Percentiles rank a stretch among this genome's conserved stretches.
These are phyloP conservation scores for Tetramorium bicarinatum DNA, from an alignment of 2,888 invertebrate species.

Conservation along the genomic window DNA sequence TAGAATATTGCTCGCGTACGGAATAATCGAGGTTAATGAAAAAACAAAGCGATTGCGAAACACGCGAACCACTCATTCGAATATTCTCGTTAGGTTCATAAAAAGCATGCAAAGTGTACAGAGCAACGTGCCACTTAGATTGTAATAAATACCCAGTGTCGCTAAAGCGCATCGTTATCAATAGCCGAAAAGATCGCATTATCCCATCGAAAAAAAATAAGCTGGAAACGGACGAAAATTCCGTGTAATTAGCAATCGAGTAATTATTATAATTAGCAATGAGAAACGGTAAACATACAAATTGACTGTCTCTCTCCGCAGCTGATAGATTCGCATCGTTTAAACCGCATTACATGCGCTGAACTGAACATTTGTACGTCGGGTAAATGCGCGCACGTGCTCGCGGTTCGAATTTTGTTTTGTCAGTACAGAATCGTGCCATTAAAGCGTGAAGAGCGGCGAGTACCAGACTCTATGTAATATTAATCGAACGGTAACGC, in stretches of 20 bases:
- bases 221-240: neutral
- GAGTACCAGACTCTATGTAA: neutral
- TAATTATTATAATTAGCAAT: neutral
- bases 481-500: slow-evolving; percentile 44
- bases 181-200: neutral
- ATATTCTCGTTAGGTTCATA: slow-evolving; percentile 53
- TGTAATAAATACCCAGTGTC: slow-evolving; percentile 8
- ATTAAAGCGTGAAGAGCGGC: slow-evolving; percentile 30
- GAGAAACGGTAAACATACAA: neutral
- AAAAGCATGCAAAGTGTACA: slow-evolving; percentile 35
- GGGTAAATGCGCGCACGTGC: neutral
- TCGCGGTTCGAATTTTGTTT: slow-evolving; percentile 8
- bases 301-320: neutral
- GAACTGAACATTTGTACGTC: neutral
- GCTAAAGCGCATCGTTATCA: slow-evolving; percentile 14
- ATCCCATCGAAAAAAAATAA: neutral
- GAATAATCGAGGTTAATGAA: slow-evolving; percentile 55
- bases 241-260: neutral
- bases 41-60: slow-evolving; percentile 52
- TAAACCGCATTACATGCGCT: neutral
- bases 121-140: slow-evolving; percentile 27
- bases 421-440: neutral
- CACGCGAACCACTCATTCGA: slow-evolving; percentile 52
- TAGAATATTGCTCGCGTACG: slow-evolving; percentile 38
- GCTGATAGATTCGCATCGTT: neutral